A percentile compares a stretch with the other conserved stretches of the same genome.
These are phyloP conservation scores for Chauna torquata DNA, from an alignment of 2,113 vertebrate species.

Conservation along the genomic window DNA sequence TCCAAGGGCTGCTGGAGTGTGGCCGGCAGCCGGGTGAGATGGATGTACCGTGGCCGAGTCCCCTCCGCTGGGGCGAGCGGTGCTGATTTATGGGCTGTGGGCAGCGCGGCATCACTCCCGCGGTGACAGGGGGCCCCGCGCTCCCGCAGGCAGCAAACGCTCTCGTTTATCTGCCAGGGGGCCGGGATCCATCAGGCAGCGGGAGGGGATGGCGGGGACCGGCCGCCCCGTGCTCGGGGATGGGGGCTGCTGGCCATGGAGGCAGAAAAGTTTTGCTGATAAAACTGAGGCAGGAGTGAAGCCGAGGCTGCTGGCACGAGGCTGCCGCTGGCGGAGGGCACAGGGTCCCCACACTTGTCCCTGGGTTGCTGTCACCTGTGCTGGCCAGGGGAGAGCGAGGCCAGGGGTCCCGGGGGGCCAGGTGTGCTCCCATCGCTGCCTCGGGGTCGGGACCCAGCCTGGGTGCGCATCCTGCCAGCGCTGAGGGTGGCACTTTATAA, in stretches of 20 bases:
- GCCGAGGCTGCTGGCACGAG: not conserved
- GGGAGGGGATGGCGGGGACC: not conserved
- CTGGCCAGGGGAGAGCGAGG: not conserved
- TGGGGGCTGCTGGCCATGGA: not conserved
- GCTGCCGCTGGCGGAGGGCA: not conserved
- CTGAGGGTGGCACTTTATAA: constrained; percentile 10
- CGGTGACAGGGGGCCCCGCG: not conserved
- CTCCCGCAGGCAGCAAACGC: constrained; percentile 15
- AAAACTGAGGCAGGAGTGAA: not conserved
- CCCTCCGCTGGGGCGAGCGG: not conserved
- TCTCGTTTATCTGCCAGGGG: constrained; percentile 32
- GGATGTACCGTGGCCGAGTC: not conserved
- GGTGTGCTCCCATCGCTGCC: too few relatives aligned
- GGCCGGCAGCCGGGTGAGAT: too few relatives aligned
- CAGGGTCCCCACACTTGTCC: not conserved
- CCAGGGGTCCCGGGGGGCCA: not conserved
- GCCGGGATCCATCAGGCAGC: not conserved
- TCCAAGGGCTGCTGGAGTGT: not conserved
- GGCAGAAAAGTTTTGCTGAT: not conserved
- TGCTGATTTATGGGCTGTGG: not conserved
- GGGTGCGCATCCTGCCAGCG: not conserved
- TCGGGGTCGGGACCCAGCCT: fast-evolving
- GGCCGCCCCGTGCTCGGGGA: not conserved
- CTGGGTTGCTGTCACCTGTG: fast-evolving
- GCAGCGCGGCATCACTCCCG: not conserved